These are phyloP conservation scores for Aplysina aerophoba DNA, from an alignment of 37 sponge, comb jelly and placozoan genomes.

Conservation along the genomic window DNA sequence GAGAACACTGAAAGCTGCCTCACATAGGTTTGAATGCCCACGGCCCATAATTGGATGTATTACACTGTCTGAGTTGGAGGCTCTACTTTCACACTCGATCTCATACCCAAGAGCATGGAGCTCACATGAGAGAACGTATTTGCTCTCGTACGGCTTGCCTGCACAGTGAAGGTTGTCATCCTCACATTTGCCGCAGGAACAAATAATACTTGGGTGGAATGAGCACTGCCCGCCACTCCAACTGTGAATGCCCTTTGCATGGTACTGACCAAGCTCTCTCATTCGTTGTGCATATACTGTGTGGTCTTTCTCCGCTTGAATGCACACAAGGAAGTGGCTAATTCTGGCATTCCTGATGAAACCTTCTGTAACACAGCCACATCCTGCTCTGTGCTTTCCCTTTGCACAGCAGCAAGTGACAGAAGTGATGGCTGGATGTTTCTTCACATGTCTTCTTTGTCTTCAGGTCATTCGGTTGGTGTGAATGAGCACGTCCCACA, in stretches of 20 bases:
- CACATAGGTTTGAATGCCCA: conserved; percentile 26
- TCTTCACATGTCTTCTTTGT: not conserved
- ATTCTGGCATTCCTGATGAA: conserved; percentile 26
- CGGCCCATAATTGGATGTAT: conserved; percentile 20
- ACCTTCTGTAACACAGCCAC: conserved; percentile 45
- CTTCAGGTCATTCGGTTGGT: not conserved
- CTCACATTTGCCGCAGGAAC: conserved; percentile 37
- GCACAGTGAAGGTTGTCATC: conserved; percentile 22
- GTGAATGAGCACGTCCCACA: conserved; percentile 25
- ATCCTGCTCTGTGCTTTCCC: conserved; percentile 22
- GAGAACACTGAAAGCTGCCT: not conserved
- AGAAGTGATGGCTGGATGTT: not conserved
- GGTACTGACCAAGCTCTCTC: conserved; percentile 26
- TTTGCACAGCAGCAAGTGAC: conserved; percentile 28
- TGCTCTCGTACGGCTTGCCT: conserved; percentile 31
- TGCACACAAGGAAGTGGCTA: conserved; percentile 20
- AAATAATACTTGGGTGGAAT: conserved; percentile 26
- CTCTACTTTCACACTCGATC: conserved; percentile 40
- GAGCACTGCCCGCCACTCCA: conserved; percentile 45
- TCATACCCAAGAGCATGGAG: conserved; percentile 41
- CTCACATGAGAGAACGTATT: not conserved
- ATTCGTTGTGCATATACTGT: conserved; percentile 26
- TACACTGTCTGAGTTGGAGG: not conserved
- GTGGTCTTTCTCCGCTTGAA: not conserved
- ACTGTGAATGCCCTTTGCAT: conserved; percentile 40